A percentile compares a stretch with the other conserved stretches of the same genome.
Evolutionary conservation across 35 echinoderm and acorn worm genomes (phyloP).

Genomic region (Acanthaster planci): DNA sequence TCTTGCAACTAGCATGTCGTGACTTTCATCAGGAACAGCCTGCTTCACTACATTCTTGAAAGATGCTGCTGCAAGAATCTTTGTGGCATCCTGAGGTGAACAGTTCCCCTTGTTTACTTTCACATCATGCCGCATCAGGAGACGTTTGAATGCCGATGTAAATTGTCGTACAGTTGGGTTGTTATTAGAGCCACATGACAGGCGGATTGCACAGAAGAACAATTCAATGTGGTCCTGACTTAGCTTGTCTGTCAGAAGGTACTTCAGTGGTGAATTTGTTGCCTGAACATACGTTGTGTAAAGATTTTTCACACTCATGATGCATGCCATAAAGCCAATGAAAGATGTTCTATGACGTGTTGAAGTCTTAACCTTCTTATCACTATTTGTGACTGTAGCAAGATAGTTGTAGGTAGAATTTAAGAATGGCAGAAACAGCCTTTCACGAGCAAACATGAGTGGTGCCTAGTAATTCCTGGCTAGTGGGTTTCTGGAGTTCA

Average conservation of each 20-base stretch:
- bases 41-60: background rate
- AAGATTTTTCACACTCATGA: conserved; percentile 42
- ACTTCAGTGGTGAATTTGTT: conserved; percentile 29
- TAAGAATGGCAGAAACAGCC: conserved; percentile 19
- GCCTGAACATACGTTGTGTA: conserved; percentile 9
- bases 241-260: conserved; percentile 67
- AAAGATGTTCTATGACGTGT: conserved; percentile 39
- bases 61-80: conserved; percentile 19
- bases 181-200: conserved; percentile 37
- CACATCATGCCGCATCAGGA: conserved; percentile 42
- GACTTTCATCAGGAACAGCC: background rate
- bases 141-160: background rate
- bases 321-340: conserved; percentile 57
- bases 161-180: conserved; percentile 59
- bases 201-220: conserved; percentile 49
- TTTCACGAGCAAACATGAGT: conserved; percentile 8
- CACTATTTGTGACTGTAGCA: background rate
- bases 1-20: conserved; percentile 24
- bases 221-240: conserved; percentile 65
- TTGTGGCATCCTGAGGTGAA: background rate
- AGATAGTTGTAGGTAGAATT: conserved; percentile 28
- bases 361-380: conserved; percentile 19
- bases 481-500: conserved; percentile 64
- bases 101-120: conserved; percentile 26
- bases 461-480: conserved; percentile 44